A percentile compares a stretch with the other conserved stretches of the same genome.
Evolutionary conservation across 2,797 vertebrate genomes (phyloP).

Genomic region (Triplophysa yarkandensis): DNA sequence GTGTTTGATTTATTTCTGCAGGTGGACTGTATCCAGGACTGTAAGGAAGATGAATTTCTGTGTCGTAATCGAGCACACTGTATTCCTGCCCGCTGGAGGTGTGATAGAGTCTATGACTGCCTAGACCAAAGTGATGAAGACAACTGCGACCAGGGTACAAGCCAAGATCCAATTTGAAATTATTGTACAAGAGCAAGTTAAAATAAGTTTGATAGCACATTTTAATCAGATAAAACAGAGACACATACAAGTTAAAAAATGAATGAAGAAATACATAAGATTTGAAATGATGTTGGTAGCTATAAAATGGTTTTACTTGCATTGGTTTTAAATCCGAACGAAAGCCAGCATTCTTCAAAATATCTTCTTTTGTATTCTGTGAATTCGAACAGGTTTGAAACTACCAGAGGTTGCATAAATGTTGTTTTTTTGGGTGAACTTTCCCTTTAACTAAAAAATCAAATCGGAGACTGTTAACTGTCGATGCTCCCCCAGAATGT

Average conservation of each 20-base stretch:
- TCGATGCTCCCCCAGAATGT: neutral
- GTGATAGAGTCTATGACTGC: conserved; percentile 82
- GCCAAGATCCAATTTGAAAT: neutral
- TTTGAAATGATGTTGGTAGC: no score
- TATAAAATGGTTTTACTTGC: no score
- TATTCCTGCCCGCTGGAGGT: conserved; percentile 81
- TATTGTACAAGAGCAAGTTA: neutral
- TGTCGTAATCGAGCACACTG: conserved; percentile 84
- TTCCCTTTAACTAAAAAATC: neutral
- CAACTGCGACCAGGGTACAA: conserved; percentile 75
- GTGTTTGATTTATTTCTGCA: conserved; percentile 52
- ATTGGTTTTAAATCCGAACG: no score
- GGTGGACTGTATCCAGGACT: conserved; percentile 82
- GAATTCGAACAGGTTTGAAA: no score
- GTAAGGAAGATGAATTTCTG: conserved; percentile 80
- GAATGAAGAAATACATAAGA: no score
- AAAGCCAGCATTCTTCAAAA: no score
- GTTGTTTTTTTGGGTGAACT: no score
- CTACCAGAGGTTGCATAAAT: no score
- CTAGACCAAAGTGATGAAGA: conserved; percentile 85
- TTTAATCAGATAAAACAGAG: no score
- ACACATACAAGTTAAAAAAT: no score
- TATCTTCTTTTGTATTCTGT: no score
- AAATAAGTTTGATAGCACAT: no score
- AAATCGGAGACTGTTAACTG: neutral